A percentile compares a stretch with the other conserved stretches of the same genome.
Conservation (phyloP, 2,888 invertebrate species). For the Caenorhabditis wallacei region DNA sequence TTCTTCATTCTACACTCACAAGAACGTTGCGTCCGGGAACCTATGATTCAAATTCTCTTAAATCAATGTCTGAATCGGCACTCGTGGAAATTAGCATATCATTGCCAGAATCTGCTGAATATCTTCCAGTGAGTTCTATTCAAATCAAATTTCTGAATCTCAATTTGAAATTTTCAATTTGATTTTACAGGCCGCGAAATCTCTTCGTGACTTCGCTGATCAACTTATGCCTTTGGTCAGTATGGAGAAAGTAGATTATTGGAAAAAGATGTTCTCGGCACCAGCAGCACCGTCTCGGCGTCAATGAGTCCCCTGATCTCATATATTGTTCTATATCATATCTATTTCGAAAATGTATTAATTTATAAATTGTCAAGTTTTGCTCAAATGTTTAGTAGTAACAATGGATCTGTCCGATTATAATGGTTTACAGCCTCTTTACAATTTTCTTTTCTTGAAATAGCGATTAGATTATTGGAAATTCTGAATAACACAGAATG, state of each 20-base stretch:
- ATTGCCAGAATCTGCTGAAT: slow-evolving; percentile 72
- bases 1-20: slow-evolving; percentile 57
- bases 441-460: no score
- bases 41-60: slow-evolving; percentile 62
- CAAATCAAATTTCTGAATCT: no score
- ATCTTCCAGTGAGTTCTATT: slow-evolving; percentile 44
- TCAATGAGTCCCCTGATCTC: slow-evolving; percentile 6
- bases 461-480: no score
- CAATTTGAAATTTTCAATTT: slow-evolving; percentile 4
- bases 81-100: slow-evolving; percentile 71
- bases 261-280: slow-evolving; percentile 60
- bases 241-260: slow-evolving; percentile 76
- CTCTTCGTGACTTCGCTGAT: slow-evolving; percentile 71
- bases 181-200: slow-evolving; percentile 57
- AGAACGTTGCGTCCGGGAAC: slow-evolving; percentile 63
- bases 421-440: no score
- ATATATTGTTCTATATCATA: neutral
- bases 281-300: slow-evolving; percentile 8
- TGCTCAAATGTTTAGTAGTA: neutral
- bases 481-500: slow-evolving; percentile 6
- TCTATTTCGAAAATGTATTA: neutral
- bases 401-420: no score
- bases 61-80: slow-evolving; percentile 65
- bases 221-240: slow-evolving; percentile 71
- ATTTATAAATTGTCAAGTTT: neutral